Percentiles rank a stretch among this genome's conserved stretches.
These are phyloP conservation scores for Thecophora atra DNA, from an alignment of 2,888 invertebrate species.

Conservation along the genomic window DNA sequence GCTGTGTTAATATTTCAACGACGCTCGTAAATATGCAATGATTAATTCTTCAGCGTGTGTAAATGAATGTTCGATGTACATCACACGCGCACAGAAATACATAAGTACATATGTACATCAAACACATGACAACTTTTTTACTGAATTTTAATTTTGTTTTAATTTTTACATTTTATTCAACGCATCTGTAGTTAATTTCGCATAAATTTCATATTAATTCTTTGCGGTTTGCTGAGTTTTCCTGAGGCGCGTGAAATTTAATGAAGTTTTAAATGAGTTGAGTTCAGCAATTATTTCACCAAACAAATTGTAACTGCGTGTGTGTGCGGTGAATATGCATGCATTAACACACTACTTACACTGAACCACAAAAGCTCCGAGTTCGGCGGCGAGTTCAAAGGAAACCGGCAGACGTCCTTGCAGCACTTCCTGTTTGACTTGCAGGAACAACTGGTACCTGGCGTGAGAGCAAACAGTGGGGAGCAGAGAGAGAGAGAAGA, in stretches of 20 bases:
- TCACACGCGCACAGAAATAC: too few species aligned
- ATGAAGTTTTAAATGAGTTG: not conserved
- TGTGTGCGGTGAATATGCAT: not conserved
- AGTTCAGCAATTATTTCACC: not conserved
- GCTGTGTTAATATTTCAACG: conserved; percentile 24
- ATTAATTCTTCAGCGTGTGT: conserved; percentile 34
- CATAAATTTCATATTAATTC: not conserved
- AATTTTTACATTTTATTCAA: not conserved
- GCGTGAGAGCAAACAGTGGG: conserved; percentile 60
- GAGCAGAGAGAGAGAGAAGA: not conserved
- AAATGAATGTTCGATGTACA: not conserved
- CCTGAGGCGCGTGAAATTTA: not conserved
- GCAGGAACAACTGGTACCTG: conserved; percentile 97
- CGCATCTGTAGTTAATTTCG: not conserved
- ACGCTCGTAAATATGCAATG: conserved; percentile 23
- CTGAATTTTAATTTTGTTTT: too few species aligned
- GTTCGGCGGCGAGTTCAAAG: conserved; percentile 89
- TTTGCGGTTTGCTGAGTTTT: not conserved
- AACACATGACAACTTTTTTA: too few species aligned
- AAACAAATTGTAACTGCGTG: not conserved
- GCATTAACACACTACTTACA: conserved; percentile 75
- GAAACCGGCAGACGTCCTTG: conserved; percentile 92
- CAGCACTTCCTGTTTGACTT: conserved; percentile 95
- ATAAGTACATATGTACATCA: too few species aligned
- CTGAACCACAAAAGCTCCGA: conserved; percentile 93